Evolutionary conservation across 2,797 vertebrate genomes (phyloP), one percentile per base, ranked within the genome.

Genomic region (Cercopithecus petaurista): DNA sequence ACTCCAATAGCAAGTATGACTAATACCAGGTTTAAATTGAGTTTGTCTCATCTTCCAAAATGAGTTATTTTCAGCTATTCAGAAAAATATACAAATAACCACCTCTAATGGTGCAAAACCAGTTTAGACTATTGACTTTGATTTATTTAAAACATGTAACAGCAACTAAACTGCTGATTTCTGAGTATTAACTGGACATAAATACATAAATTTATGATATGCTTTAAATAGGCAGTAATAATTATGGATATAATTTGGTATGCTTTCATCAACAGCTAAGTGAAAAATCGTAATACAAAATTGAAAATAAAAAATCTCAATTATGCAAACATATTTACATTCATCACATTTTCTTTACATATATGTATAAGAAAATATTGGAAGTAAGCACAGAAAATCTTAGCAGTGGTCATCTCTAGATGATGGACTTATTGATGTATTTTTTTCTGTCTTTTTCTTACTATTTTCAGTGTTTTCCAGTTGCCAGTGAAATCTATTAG

Each of bases 401-500:
- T 88, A 90, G 8, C 24, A 79, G 61, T 76, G 67, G 19, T 85
- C 67, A 61, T 92, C 17, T 90, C 19, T 55, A 90, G 52, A 46
- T 50, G 41, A 43, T 91, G n/a, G 33, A 50, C 85, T 93, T 90
- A 86, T 8, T 83, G 22, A 7, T 75, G 33, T 33, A 88, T 79
- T 85, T 80, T 43, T 39, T 28, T 77, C 11, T 83, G 2, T 57
- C 87, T 50, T 33, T 9, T 96, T 94, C 7, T 92, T 90, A 81
- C 86, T 59, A 70, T 91, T 95, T 87, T 86, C 61, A 82, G 1
- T 86, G 15, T 14, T 97, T 96, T 92, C 33, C 26, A 57, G 9
- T 24, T 86, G 82, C n/a, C 6, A 92, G 57, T 92, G 76, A 89
- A 96, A 87, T 96, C 92, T 85, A n/a, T 88, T 88, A 83, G 26